A percentile compares a stretch with the other conserved stretches of the same genome.
These are phyloP conservation scores for Bos indicus DNA, from an alignment of 2,113 vertebrate genomes.

Conservation along the genomic window DNA sequence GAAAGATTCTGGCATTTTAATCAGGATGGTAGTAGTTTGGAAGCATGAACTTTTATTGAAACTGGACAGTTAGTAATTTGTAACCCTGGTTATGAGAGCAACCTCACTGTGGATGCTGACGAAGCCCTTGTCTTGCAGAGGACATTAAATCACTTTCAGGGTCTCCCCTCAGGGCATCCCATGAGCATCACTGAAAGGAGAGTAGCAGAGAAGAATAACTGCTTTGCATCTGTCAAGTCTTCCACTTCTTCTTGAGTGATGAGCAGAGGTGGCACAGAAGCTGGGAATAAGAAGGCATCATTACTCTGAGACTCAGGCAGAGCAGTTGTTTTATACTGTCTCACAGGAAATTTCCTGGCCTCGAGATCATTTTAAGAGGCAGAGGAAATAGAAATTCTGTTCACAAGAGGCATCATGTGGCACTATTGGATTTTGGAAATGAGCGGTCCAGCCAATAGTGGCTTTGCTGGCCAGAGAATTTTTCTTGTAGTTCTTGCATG, in stretches of 20 bases:
- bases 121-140: not conserved
- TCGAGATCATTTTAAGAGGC: not conserved
- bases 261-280: not conserved
- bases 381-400: not conserved
- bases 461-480: not conserved
- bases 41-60: not conserved
- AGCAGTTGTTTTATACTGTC: not conserved
- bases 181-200: not conserved
- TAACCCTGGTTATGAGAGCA: not conserved
- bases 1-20: not conserved
- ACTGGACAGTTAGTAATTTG: not conserved
- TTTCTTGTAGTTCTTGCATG: conserved; percentile 10
- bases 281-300: not conserved
- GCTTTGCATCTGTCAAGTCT: not conserved
- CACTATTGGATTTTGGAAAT: not conserved
- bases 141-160: not conserved
- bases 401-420: not conserved
- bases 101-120: not conserved
- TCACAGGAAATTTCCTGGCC: not conserved
- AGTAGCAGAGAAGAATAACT: not conserved
- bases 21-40: not conserved
- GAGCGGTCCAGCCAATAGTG: not conserved
- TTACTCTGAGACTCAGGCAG: not conserved
- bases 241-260: not conserved
- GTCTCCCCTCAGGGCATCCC: not conserved